Evolutionary conservation across 2,113 vertebrate species (phyloP), one percentile per base, ranked within the genome.

Genomic region (Cynocephalus volans): DNA sequence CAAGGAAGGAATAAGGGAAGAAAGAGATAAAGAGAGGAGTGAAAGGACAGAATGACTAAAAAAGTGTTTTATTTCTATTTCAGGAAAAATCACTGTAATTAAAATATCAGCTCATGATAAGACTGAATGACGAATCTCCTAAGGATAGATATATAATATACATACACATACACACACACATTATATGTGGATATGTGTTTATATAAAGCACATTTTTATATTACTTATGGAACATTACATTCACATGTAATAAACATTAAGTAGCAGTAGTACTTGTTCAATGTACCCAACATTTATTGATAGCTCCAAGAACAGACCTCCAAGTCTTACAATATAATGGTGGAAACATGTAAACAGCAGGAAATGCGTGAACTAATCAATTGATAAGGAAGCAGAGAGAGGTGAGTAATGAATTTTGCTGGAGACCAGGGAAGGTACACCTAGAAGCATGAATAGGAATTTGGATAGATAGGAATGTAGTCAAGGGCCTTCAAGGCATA

Each of bases 41-140:
- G 31, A 36, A 56, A 73, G 21, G 50, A 83, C 50, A 88, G 6
- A 56, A 8, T 56, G n/a, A 72, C 0, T 17, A 48, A 31, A 48
- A 33, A 83, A 64, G n/a, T 14, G 9, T 54, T 96, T 65, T 82
- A 36, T 62, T 86, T 91, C 26, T 93, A 77, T 54, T 90, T 79
- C 14, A 36, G 23, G 36, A 69, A 69, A 84, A 96, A 87, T 90
- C 33, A 50, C 8, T 86, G 50, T 76, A 84, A 77, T 88, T 72
- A 87, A 77, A 70, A 88, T 52, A 88, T 73, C 41, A 95, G 8
- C 13, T 54, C 62, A 77, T 6, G 12, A 90, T 48, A 88, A 96
- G 90, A 83, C 1, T 67, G 45, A 83, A 95, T 58, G 17, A 90
- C 36, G 9, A 41, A 65, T 88, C 21, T 76, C 17, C 62, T 77